Evolutionary conservation across 2,888 invertebrate species (phyloP).

Genomic region (Eretmocerus hayati): DNA sequence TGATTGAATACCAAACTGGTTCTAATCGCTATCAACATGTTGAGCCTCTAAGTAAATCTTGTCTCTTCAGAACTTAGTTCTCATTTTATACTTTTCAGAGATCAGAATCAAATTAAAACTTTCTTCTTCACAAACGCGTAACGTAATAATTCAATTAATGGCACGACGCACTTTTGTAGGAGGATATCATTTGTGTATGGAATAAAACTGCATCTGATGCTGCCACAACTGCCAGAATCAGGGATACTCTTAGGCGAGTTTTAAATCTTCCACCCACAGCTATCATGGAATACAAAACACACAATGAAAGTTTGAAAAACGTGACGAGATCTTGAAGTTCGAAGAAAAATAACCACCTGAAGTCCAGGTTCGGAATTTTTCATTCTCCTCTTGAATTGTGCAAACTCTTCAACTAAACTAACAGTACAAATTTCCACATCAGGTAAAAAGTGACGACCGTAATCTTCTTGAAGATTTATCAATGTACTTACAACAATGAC

Average conservation of each 20-base stretch:
- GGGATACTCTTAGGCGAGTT: constrained; percentile 90
- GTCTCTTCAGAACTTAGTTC: too few relatives aligned
- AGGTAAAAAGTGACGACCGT: constrained; percentile 8
- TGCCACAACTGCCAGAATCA: constrained; percentile 80
- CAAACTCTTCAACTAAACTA: not conserved
- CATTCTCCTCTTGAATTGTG: not conserved
- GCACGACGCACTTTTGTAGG: constrained; percentile 50
- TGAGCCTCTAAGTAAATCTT: too few relatives aligned
- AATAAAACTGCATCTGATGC: constrained; percentile 90
- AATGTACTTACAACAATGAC: constrained; percentile 18
- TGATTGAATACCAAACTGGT: too few relatives aligned
- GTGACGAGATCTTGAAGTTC: constrained; percentile 29
- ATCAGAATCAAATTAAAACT: too few relatives aligned
- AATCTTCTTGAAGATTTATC: not conserved
- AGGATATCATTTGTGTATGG: constrained; percentile 95
- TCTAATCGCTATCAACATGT: too few relatives aligned
- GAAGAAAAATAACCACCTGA: constrained; percentile 11
- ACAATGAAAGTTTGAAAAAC: constrained; percentile 68
- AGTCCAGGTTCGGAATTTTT: constrained; percentile 2
- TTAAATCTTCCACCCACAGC: constrained; percentile 89
- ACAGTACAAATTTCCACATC: not conserved
- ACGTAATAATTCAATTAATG: not conserved
- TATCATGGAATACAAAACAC: constrained; percentile 90
- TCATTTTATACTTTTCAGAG: too few relatives aligned
- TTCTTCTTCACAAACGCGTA: too few relatives aligned